phyloP scores from a whole-genome alignment of 2,797 vertebrate species.

The Telmatherina bonti region DNA sequence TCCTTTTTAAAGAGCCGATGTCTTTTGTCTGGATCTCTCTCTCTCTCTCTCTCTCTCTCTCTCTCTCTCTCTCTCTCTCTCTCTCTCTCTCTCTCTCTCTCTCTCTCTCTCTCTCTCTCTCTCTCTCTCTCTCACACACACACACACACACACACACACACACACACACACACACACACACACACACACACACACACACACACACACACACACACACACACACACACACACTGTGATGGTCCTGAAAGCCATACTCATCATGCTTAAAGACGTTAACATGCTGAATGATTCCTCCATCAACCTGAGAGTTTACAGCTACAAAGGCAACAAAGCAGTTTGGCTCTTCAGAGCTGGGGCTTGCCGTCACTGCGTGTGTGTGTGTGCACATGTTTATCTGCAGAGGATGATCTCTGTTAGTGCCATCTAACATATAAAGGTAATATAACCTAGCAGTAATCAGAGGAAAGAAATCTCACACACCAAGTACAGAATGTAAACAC shows the following conservation, averaged over 20 bases:
- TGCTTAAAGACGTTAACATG: not conserved
- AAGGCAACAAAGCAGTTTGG: not conserved
- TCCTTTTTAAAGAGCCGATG: slow-evolving; percentile 17
- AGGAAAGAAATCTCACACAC: not conserved
- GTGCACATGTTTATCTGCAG: too few relatives aligned
- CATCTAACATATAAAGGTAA: not conserved
- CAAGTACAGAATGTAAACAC: slow-evolving; percentile 9
- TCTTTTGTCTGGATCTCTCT: too few relatives aligned
- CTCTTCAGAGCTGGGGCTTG: not conserved
- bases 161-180: too few relatives aligned
- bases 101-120: too few relatives aligned
- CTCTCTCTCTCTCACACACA: too few relatives aligned
- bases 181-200: too few relatives aligned
- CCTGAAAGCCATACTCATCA: not conserved
- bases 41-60: too few relatives aligned
- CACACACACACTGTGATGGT: not conserved
- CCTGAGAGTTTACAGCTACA: not conserved
- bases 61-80: too few relatives aligned
- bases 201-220: slow-evolving; percentile 1
- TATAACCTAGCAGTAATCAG: not conserved
- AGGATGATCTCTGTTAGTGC: not conserved
- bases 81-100: too few relatives aligned
- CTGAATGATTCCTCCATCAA: not conserved
- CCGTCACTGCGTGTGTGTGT: not conserved
- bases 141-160: too few relatives aligned